Base-by-base conservation (phyloP, 2,113 vertebrate species). In the Lagopus muta region DNA sequence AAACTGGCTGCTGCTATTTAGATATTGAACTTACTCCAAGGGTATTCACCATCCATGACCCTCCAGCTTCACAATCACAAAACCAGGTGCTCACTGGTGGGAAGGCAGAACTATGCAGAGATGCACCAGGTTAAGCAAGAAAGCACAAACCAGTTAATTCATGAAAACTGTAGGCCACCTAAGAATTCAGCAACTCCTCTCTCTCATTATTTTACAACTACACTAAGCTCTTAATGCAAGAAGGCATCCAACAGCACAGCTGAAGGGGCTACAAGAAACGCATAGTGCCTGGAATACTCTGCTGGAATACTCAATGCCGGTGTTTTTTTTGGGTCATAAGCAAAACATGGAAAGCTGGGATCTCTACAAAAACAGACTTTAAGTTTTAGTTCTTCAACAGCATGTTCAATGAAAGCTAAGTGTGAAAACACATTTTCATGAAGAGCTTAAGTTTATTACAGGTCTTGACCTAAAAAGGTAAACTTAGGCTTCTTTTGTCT, bases 221-320 rank as follows among this genome's bases (percentile, higher is more conserved):
- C 1, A 2, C 32, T 55, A 42, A 50, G 4, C 6, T 82, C 16
- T 34, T 64, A 80, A 70, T 10, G 30, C 19, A 55, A 27, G 36
- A 3, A 3, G 32, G 55, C 0, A 0, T 28, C 48, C 58, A 28
- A 52, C 14, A 13, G 43, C 21, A 81, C 13, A 67, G 60, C 17
- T 28, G 25, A 67, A 24, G 13, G 48, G 66, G 28, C 36, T 83
- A 8, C n/a, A 61, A 30, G 76, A 77, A 66, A 9, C 0, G 17
- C 1, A 0, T 1, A 40, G 40, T 28, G 81, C 28, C 11, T 64
- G 38, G 38, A 38, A 55, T 28, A 64, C 30, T 61, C 72, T n/a
- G n/a, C n/a, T n/a, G n/a, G n/a, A n/a, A n/a, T n/a, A n/a, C n/a
- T n/a, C n/a, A n/a, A n/a, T n/a, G n/a, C n/a, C 11, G 4, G 7